Evolutionary conservation across 53 echinoderm and acorn worm genomes (phyloP), one percentile per base, ranked within the genome.

Genomic region (Luidia sarsii): DNA sequence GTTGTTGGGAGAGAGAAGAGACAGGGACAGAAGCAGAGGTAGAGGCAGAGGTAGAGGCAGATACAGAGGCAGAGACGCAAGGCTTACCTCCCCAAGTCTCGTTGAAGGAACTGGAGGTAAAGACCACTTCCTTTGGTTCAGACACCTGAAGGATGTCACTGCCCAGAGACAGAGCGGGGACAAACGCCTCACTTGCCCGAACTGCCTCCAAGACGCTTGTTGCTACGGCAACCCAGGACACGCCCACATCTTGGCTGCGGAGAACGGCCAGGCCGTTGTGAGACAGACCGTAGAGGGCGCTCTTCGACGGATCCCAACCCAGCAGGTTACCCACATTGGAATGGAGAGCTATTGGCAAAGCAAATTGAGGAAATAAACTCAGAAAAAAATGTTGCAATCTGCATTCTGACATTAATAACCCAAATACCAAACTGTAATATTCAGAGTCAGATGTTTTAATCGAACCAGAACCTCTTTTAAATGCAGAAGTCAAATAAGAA

Each of bases 241-340:
- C 62, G 1, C 92, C 88, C 60, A 66, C 71, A 37, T 84, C 81
- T 9, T 53, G 51, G 59, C 92, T 92, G 8, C 65, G 39, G 48
- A 92, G 61, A 15, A 88, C 29, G 2, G 92, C 92, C 9, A 80
- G 48, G 48, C 92, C 92, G 65, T 92, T 71, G 34, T 71, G 70
- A 8, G 92, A 85, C 9, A 92, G 81, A 0, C 63, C 92, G 53
- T 92, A 92, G 49, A 92, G 83, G 19, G 85, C 85, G 64, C 85
- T 67, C 41, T 64, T 71, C 15, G 66, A 32, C 0, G 59, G 31
- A 20, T 83, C 71, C 10, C 71, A 28, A 4, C 92, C 88, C 8
- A 92, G 92, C 11, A 92, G 38, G 79, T 89, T 92, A 4, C 88
- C 92, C 31, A 92, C 92, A 5, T 65, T 89, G 9, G 81, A 60